Evolutionary conservation across 2,888 invertebrate genomes (phyloP).

Genomic region (Andrena marginata): DNA sequence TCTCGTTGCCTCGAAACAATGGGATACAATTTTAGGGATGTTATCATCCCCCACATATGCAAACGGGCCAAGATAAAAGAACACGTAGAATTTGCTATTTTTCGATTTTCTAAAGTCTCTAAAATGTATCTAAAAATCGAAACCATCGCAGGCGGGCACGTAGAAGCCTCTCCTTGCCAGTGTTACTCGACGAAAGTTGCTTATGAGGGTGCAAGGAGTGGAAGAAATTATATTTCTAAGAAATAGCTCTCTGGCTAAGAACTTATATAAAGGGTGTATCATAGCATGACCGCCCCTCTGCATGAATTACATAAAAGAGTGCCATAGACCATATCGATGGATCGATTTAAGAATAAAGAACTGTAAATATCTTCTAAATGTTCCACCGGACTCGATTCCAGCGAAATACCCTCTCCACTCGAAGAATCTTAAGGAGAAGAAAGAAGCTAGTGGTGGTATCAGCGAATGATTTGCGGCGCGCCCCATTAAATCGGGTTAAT

Average conservation of each 20-base stretch:
- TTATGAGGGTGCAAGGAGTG: background rate
- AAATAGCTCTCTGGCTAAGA: background rate
- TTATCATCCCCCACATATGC: no score
- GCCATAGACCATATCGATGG: background rate
- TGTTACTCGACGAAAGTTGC: background rate
- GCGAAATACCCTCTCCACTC: background rate
- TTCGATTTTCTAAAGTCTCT: no score
- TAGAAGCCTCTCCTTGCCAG: no score
- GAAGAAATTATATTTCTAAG: background rate
- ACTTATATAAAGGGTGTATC: background rate
- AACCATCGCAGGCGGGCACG: no score
- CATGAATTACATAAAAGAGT: no score
- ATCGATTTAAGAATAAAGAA: background rate
- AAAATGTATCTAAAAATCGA: no score
- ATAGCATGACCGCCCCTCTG: no score
- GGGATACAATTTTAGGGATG: background rate
- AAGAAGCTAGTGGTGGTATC: slow-evolving; percentile 46
- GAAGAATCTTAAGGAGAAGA: slow-evolving; percentile 11
- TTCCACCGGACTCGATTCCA: background rate
- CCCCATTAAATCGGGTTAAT: slow-evolving; percentile 55
- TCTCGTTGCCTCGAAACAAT: slow-evolving; percentile 2
- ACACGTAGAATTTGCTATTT: no score
- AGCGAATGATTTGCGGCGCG: slow-evolving; percentile 42
- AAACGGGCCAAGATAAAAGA: background rate
- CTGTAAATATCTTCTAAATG: background rate